Percentiles rank a stretch among this genome's conserved stretches.
Evolutionary conservation across 2,888 invertebrate genomes (phyloP).

Genomic region (Neoscelio sp.): DNA sequence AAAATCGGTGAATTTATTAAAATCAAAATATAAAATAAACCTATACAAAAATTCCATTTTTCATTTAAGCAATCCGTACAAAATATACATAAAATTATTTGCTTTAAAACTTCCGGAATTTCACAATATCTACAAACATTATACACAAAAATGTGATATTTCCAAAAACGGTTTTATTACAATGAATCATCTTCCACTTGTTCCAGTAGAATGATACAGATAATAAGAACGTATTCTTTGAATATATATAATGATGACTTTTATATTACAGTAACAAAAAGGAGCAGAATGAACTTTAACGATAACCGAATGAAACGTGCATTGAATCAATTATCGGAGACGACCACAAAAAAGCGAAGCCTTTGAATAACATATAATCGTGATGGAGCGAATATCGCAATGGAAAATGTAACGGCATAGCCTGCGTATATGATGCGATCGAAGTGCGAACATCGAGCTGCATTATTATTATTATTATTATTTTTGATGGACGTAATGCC

Average conservation of each 20-base stretch:
- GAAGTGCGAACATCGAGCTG: slow-evolving; percentile 50
- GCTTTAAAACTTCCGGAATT: no score
- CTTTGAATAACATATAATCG: slow-evolving; percentile 60
- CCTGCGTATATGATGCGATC: slow-evolving; percentile 41
- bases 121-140: no score
- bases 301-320: slow-evolving; percentile 48
- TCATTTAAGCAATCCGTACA: no score
- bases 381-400: slow-evolving; percentile 56
- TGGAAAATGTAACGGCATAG: slow-evolving; percentile 54
- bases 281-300: slow-evolving; percentile 41
- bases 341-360: slow-evolving; percentile 50
- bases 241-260: not conserved
- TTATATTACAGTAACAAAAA: slow-evolving; percentile 12
- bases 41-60: no score
- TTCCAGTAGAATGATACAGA: no score
- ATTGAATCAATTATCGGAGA: slow-evolving; percentile 56
- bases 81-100: no score
- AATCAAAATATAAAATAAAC: not conserved
- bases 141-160: no score
- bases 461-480: no score
- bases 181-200: no score
- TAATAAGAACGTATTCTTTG: not conserved
- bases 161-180: no score
- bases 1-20: not conserved
- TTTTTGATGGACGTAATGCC: slow-evolving; percentile 59